Base-by-base conservation (phyloP, 1,140 invertebrate species). In the Papilio helenus region DNA sequence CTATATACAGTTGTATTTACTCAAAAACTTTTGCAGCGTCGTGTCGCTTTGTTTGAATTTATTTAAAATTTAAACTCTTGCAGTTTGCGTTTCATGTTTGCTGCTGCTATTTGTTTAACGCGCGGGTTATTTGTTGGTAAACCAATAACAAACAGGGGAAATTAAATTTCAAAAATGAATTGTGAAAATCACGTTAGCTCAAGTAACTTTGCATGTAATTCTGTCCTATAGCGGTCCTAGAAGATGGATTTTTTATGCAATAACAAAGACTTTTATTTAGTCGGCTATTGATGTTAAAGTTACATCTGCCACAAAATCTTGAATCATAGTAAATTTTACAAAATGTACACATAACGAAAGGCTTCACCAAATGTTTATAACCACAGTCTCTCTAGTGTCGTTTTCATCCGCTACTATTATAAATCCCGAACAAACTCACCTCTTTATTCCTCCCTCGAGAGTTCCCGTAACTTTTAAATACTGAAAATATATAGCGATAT, bases 61-160 rank as follows among this genome's bases (percentile, higher is more conserved):
- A 68, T 68, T 68, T 61, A 61, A 61, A 61, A 61, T 61, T 61
- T 68, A 68, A 68, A 68, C 61, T 68, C 61, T 68, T 68, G 26
- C 61, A 68, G 61, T 68, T 68, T 68, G 61, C 61, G 26, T 68
- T 68, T 68, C 61, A 29, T 29, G 26, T 68, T 68, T 68, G 61
- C 26, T 3, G 20, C 61, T 68, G 61, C 26, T 68, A 68, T 68
- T 68, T 68, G 61, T 68, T 68, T 29, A 29, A 68, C 23, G 61
- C 61, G 10, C 26, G 61, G 29, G 23, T 29, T 68, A 68, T 68
- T 68, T 68, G 26, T 68, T 29, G 26, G 8, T 23, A 18, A 68
- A 29, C 61, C 61, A 34, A 68, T 29, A 29, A 5, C 61, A 68
- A 68, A 68, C 61, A 34, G 12, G 12, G 7, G 14, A 16, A 29